Base-by-base conservation (phyloP, 1,140 invertebrate genomes). In the Magallana angulata region DNA sequence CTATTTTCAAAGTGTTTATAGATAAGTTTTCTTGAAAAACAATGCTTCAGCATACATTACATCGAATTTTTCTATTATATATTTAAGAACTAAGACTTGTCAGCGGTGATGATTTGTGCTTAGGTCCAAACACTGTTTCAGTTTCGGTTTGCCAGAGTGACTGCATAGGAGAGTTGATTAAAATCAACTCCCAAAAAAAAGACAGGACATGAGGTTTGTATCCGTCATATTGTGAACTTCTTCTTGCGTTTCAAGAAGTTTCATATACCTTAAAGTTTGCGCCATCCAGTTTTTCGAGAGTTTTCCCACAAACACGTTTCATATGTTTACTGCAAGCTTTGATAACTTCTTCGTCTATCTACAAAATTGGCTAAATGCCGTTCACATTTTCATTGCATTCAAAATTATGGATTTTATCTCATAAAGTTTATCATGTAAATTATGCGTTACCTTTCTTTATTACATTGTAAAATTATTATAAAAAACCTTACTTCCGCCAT, bases 321-420 rank as follows among this genome's bases (percentile, higher is more conserved):
- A 98, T 96, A 94, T 98, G 96, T 91, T 97, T 96, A 91, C 97
- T 96, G 93, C 98, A 98, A 1, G 97, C 97, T 94, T 96, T 96
- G 96, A 99, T 97, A 3, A 99, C 98, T 84, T 97, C 95, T 91
- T 98, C 97, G 93, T 99, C 98, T 90, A 99, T 98, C 96, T 98
- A 24, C 36, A 76, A 2, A 36, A 12, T 11, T 12, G 14, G 24
- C 1, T 6, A 9, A 11, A 30, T 2, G 24, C 8, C 9, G 36
- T 9, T 76, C 24, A 11, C 9, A 76, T 76, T 30, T 71, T 18
- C n/a, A 68, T 1, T 62, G 60, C 1, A 14, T 16, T n/a, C 14
- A 16, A 14, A 62, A 1, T 62, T 62, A n/a, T 62, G 11, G 12
- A 12, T 16, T 62, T 12, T 1, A 62, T 12, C 5, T 62, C 0